These are phyloP conservation scores for Hydrolagus colliei DNA, from an alignment of 2,797 vertebrate genomes.

Conservation along the genomic window DNA sequence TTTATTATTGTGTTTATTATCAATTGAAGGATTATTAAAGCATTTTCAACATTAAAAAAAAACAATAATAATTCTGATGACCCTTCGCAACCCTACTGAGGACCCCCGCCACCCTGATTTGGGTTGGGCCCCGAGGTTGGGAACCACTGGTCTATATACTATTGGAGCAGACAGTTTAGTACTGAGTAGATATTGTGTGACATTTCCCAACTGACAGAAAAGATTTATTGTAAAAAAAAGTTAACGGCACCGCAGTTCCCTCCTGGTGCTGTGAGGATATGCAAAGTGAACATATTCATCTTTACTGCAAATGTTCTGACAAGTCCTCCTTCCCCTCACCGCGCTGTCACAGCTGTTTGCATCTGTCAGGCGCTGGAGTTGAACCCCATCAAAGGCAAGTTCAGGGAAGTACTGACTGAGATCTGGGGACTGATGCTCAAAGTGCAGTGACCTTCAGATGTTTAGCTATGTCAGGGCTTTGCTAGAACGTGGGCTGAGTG, in stretches of 20 bases:
- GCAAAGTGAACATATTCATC: not conserved
- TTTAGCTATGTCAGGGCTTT: not conserved
- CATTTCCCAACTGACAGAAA: too few species aligned
- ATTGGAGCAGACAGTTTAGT: too few species aligned
- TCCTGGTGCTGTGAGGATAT: not conserved
- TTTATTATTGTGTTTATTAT: not conserved
- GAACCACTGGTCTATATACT: too few species aligned
- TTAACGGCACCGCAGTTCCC: not conserved
- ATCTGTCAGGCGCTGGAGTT: not conserved
- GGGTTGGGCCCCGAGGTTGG: too few species aligned
- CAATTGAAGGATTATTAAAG: not conserved
- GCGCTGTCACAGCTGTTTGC: not conserved
- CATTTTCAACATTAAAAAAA: too few species aligned
- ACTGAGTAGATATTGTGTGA: too few species aligned
- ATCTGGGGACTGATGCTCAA: not conserved
- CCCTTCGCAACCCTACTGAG: too few species aligned
- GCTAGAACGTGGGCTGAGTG: not conserved
- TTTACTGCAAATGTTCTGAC: constrained; percentile 24
- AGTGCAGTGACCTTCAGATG: not conserved
- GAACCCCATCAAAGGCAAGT: too few species aligned
- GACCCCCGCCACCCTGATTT: too few species aligned
- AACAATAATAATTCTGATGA: too few species aligned
- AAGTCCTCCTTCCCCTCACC: not conserved
- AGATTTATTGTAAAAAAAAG: not conserved
- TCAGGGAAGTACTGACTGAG: not conserved